Conservation (phyloP, 1,140 invertebrate species). For the Pseudomyrmex gracilis region DNA sequence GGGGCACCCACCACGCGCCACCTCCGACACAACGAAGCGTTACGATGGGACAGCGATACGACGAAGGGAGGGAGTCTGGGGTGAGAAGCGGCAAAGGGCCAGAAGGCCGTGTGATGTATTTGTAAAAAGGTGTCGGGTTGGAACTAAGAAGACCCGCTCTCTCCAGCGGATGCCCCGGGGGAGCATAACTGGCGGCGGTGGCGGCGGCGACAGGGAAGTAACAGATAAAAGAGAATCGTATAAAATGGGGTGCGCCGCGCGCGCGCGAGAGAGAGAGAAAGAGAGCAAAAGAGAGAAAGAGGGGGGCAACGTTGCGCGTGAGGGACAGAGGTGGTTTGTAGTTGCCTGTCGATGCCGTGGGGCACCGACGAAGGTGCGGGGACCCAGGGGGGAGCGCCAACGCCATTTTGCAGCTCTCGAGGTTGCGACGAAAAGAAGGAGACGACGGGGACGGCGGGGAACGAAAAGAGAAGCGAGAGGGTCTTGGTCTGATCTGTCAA, state of each 20-base stretch:
- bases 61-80: not conserved
- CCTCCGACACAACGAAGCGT: constrained; percentile 45
- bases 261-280: constrained; percentile 37
- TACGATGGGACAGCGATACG: constrained; percentile 60
- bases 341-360: constrained; percentile 75
- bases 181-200: constrained; percentile 73
- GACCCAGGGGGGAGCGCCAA: constrained; percentile 66
- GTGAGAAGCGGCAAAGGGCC: constrained; percentile 65
- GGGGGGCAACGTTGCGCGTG: constrained; percentile 22
- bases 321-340: constrained; percentile 39
- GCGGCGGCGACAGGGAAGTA: constrained; percentile 73
- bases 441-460: constrained; percentile 15
- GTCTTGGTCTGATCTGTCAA: constrained; percentile 83
- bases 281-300: constrained; percentile 50
- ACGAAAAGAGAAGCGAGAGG: constrained; percentile 61
- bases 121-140: constrained; percentile 86
- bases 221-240: constrained; percentile 86
- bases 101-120: constrained; percentile 85
- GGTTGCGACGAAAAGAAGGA: constrained; percentile 30
- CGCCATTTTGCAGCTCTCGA: constrained; percentile 76
- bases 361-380: constrained; percentile 78
- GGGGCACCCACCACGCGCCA: constrained; percentile 78
- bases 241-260: constrained; percentile 81
- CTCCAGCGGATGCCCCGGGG: constrained; percentile 80
- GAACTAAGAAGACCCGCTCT: constrained; percentile 82